Conservation (phyloP, 2,113 vertebrate species). For the Thinocorus orbignyianus region DNA sequence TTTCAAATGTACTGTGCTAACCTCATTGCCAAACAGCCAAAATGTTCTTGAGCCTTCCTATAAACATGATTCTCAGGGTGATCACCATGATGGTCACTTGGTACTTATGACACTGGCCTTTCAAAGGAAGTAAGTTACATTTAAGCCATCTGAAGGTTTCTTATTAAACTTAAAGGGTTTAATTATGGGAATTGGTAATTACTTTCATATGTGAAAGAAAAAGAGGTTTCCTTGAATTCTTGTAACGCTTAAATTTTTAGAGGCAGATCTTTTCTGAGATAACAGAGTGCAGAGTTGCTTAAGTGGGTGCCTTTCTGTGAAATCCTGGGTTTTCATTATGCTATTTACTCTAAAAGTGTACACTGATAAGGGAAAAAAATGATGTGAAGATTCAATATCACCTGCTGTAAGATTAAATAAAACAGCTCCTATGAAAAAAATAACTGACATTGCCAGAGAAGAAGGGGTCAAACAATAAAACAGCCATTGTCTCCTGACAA, state of each 20-base stretch:
- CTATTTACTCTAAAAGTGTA: not conserved
- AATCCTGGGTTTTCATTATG: slow-evolving; percentile 22
- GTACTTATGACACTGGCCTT: not conserved
- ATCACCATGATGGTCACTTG: not conserved
- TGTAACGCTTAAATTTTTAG: not conserved
- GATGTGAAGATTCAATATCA: slow-evolving; percentile 38
- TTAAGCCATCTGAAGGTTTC: not conserved
- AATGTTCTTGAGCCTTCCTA: not conserved
- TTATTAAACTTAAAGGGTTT: not conserved
- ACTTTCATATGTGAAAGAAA: not conserved
- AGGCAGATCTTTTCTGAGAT: not conserved
- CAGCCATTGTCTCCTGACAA: slow-evolving; percentile 50
- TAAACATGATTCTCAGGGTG: not conserved
- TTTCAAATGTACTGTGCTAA: not conserved
- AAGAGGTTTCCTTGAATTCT: not conserved
- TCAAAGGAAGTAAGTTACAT: not conserved
- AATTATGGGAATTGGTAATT: not conserved
- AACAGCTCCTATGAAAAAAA: slow-evolving; percentile 35
- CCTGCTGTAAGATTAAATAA: slow-evolving; percentile 62
- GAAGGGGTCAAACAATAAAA: slow-evolving; percentile 70
- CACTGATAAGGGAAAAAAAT: not conserved
- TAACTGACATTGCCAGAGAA: not conserved
- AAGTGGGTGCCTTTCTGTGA: not conserved
- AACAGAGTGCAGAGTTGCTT: not conserved
- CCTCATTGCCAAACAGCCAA: not conserved